Base-by-base conservation (phyloP, 2,888 invertebrate species). In the Nasonovia ribisnigri region DNA sequence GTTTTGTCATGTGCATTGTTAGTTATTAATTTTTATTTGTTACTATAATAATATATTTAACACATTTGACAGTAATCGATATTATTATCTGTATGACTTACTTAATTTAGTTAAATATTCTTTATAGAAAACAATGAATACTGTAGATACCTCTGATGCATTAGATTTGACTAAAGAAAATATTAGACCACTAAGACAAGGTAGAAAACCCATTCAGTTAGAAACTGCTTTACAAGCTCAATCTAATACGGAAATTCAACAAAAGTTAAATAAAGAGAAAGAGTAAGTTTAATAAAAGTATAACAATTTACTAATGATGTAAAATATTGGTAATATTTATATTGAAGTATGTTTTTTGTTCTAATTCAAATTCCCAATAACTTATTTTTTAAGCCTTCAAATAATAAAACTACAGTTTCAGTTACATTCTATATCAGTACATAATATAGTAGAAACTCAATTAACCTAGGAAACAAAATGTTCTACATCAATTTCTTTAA, bases 181-280 rank as follows among this genome's bases (percentile, higher is more conserved):
- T 96, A 99, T 99, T 95, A 98, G 98, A 96, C 99, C 99, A 91
- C 96, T 99, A 95, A 97, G 97, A 95, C 97, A 98, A 95, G 99
- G 99, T 86, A 97, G 99, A 95, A 98, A 98, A 96, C 97, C 97
- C 94, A 96, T 97, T 93, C 97, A 97, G 95, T 96, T 99, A 95
- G 97, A 97, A 95, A 97, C 97, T 94, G 98, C 98, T 36, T 96
- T 99, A 95, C 97, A 97, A 96, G 97, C 98, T 94, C 97, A 98
- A 96, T 97, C 97, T 94, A 97, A 97, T 96, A 96, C 96, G 92
- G 97, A 97, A 95, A 96, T 96, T 95, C 97, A 97, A 95, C 96
- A 97, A 96, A 97, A 97, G 96, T 97, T 97, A 95, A 96, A 96
- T 95, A 96, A 97, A 95, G 97, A 97, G 95, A 97, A 97, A 96